A percentile compares a stretch with the other conserved stretches of the same genome.
These are phyloP conservation scores for Trichomalopsis sarcophagae DNA, from an alignment of 1,140 invertebrate genomes.

Conservation along the genomic window DNA sequence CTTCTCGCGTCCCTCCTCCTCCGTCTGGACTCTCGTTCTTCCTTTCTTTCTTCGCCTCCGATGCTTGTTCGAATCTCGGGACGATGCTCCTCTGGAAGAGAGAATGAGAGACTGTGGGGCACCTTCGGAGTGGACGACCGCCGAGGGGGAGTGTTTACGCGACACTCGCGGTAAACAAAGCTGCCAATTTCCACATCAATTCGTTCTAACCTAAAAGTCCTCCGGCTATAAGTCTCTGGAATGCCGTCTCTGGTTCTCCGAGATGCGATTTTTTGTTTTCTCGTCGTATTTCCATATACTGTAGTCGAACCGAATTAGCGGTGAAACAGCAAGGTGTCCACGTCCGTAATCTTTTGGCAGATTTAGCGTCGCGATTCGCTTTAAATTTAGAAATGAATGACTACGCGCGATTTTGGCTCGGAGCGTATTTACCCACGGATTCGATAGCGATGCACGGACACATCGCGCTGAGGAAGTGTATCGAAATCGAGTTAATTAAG, in stretches of 20 bases:
- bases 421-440: background rate
- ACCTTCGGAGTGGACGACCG: background rate
- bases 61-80: background rate
- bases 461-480: too few relatives aligned
- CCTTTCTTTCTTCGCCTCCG: background rate
- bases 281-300: background rate
- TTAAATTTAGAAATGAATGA: constrained; percentile 19
- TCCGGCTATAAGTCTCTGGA: background rate
- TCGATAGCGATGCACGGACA: background rate
- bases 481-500: background rate
- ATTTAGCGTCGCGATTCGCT: background rate
- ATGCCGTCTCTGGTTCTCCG: background rate
- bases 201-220: background rate
- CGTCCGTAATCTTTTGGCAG: constrained; percentile 14
- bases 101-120: background rate
- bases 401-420: background rate
- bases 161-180: background rate
- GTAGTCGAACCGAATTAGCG: background rate
- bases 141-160: too few relatives aligned
- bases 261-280: too few relatives aligned
- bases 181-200: background rate
- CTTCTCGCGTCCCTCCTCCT: background rate
- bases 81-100: background rate
- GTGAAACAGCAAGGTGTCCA: background rate
- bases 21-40: background rate